A percentile compares a stretch with the other conserved stretches of the same genome.
Conservation (phyloP, 2,888 invertebrate species). For the Eurytoma californica region DNA sequence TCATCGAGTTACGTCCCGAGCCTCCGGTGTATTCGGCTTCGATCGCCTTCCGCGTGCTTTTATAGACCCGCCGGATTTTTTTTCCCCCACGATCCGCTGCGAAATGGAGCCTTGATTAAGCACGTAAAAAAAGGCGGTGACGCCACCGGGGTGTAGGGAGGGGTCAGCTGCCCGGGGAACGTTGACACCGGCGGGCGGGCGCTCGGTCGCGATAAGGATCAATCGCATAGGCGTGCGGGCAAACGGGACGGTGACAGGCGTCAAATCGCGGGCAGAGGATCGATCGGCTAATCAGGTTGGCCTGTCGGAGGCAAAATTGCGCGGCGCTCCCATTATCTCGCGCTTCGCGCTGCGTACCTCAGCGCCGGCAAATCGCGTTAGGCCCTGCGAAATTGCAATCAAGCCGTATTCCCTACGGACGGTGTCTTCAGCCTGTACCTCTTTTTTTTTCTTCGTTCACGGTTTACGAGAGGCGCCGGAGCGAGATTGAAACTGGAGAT, state of each 20-base stretch:
- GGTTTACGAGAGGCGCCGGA: background rate
- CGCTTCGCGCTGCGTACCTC: background rate
- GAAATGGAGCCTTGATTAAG: too few species aligned
- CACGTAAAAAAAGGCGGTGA: too few species aligned
- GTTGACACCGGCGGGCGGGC: background rate
- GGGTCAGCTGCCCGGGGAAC: too few species aligned
- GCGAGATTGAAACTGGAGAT: too few species aligned
- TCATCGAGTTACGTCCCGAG: background rate
- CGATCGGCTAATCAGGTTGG: conserved; percentile 19
- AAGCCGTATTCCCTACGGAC: conserved; percentile 5
- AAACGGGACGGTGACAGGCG: too few species aligned
- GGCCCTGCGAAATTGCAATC: conserved; percentile 46
- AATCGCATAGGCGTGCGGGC: background rate
- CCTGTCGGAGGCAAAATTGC: background rate
- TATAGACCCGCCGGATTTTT: too few species aligned
- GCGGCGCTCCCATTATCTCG: background rate
- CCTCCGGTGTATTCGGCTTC: background rate
- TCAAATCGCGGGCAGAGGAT: background rate
- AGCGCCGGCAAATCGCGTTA: conserved; percentile 40
- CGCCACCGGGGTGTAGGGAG: too few species aligned
- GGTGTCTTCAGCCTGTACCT: background rate
- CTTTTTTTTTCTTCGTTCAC: background rate
- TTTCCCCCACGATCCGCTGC: too few species aligned
- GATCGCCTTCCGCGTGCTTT: too few species aligned
- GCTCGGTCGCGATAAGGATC: background rate